phyloP scores from a whole-genome alignment of 2,888 invertebrate genomes.

The Pristionchus maxplancki region DNA sequence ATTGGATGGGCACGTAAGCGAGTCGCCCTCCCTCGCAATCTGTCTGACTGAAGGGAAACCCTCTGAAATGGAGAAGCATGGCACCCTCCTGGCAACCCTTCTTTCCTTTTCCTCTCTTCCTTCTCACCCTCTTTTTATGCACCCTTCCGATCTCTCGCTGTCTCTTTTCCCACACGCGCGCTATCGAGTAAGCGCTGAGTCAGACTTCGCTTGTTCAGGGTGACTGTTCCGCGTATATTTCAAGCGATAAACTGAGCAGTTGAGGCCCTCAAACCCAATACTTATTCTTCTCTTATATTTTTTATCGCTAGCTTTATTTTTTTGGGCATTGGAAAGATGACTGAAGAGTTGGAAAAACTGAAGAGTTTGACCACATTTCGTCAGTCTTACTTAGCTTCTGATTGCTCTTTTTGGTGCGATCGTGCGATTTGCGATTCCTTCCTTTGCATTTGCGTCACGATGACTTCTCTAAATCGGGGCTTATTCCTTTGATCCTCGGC shows the following conservation, averaged over 20 bases:
- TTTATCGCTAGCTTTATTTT: not conserved
- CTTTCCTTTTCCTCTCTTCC: not conserved
- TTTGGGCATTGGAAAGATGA: not conserved
- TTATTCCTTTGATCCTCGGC: not conserved
- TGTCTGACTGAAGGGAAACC: not conserved
- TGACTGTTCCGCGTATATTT: not conserved
- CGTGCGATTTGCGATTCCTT: not conserved
- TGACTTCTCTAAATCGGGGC: not conserved
- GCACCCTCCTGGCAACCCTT: not conserved
- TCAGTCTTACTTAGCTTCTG: not conserved
- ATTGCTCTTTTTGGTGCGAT: not conserved
- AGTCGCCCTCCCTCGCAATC: not conserved
- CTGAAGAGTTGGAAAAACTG: not conserved
- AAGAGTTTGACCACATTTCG: not conserved
- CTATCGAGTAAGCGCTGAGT: not conserved
- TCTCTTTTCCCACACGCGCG: not conserved
- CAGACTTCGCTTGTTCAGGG: not conserved
- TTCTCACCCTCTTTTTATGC: constrained; percentile 10
- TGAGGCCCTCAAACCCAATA: not conserved
- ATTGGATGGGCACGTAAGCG: not conserved
- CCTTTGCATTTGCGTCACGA: not conserved
- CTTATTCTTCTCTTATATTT: not conserved
- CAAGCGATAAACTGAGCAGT: not conserved
- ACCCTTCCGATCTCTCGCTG: not conserved
- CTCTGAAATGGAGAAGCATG: not conserved